These are phyloP conservation scores for Centropyge bicolor DNA, from an alignment of 2,797 vertebrate species.

Conservation along the genomic window DNA sequence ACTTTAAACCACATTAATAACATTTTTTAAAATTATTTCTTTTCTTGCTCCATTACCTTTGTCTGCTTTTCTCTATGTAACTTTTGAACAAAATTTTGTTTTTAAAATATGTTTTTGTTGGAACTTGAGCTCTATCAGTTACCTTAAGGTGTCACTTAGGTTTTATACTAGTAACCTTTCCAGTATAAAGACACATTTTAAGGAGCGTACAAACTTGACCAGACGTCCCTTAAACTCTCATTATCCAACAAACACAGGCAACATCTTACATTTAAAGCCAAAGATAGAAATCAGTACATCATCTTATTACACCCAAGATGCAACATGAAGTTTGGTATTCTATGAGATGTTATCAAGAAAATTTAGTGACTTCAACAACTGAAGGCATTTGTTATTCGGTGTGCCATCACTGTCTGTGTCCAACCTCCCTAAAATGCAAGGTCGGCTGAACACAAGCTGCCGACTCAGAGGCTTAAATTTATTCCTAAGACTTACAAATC, in stretches of 20 bases:
- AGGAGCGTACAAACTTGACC: not conserved
- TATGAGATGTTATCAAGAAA: not conserved
- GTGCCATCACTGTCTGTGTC: not conserved
- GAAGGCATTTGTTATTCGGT: not conserved
- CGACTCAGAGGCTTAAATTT: not conserved
- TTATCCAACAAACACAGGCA: not conserved
- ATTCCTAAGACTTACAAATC: conserved; percentile 11
- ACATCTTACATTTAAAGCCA: not conserved
- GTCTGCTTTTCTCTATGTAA: not conserved
- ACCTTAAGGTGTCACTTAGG: not conserved
- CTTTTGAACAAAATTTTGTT: too few relatives aligned
- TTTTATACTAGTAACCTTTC: not conserved
- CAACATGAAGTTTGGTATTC: not conserved
- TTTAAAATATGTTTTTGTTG: not conserved
- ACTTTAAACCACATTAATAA: not conserved
- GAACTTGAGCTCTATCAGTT: not conserved
- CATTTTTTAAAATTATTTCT: not conserved
- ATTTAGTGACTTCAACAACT: not conserved
- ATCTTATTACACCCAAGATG: not conserved
- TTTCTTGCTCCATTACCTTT: not conserved
- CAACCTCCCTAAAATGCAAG: not conserved
- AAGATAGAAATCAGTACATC: not conserved
- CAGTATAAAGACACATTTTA: not conserved
- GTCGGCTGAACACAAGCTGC: not conserved
- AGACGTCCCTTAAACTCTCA: not conserved